Base-by-base conservation (phyloP, 92 coral and sea anemone species). In the Palythoa grandiflora region DNA sequence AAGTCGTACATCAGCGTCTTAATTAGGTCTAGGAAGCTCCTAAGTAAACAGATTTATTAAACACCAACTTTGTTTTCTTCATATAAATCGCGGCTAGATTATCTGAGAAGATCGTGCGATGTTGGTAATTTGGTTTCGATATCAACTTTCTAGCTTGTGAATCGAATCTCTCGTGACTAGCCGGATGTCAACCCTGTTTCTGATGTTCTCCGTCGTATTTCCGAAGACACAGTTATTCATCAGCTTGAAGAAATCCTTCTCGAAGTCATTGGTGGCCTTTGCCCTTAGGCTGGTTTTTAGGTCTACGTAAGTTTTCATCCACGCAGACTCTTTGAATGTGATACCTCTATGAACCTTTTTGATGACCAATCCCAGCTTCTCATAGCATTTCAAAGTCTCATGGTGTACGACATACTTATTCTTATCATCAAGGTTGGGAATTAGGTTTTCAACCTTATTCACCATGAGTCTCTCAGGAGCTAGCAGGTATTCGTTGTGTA, bases 261-360 rank as follows among this genome's bases (percentile, higher is more conserved):
- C 28, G 28, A 28, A 28, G 28, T 28, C 28, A 28, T 28, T 28
- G 28, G 28, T 28, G 28, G 28, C 28, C 28, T 28, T 28, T 28
- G 28, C 28, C 15, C 63, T 7, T 3, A 57, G 15, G 15, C 15
- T 57, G 15, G 63, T 57, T 10, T 57, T 11, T 17, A 57, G 15
- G 14, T 57, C 63, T 3, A 57, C 15, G 15, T 57, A 57, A 7
- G 63, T 3, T 2, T 57, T 57, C 15, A 57, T 7, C 63, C 63
- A 57, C 11, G 63, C 63, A 7, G 63, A 57, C 15, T 57, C 12
- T 7, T 57, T 1, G 15, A 57, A 57, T 28, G 28, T 28, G 28
- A 78, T 78, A 2, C 75, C 83, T 38, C 59, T 53, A 44, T 78
- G 83, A 38, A 78, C 14, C 14, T 39, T 78, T 9, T 12, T 5